Evolutionary conservation across 2,113 vertebrate genomes (phyloP).

Genomic region (Todiramphus chloris): DNA sequence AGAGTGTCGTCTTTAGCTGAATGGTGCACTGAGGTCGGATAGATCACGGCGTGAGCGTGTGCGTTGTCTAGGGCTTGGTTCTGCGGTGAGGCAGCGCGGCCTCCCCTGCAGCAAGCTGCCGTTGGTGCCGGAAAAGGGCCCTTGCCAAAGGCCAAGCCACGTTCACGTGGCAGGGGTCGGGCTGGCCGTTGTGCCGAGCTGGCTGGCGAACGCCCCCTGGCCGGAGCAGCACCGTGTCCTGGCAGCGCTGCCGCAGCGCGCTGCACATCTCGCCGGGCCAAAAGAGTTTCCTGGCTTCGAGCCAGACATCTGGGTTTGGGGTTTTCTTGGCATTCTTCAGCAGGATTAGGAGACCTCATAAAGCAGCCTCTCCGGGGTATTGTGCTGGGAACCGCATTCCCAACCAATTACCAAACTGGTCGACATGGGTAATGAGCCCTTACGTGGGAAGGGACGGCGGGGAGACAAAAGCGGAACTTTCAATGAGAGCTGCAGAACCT

Average conservation of each 20-base stretch:
- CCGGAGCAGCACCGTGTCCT: background rate
- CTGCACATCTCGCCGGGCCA: background rate
- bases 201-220: background rate
- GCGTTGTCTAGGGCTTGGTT: background rate
- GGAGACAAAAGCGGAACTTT: constrained; percentile 7
- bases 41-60: accelerated
- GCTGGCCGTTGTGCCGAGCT: background rate
- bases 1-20: background rate
- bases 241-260: background rate
- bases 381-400: background rate
- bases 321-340: background rate
- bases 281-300: background rate
- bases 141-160: accelerated
- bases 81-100: accelerated
- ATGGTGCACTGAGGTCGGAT: background rate
- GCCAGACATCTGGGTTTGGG: constrained; percentile 3
- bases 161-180: accelerated
- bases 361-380: background rate
- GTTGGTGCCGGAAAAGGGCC: accelerated
- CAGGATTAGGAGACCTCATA: background rate
- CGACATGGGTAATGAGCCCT: constrained; percentile 36
- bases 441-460: background rate
- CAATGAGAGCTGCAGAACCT: background rate
- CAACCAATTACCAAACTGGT: background rate
- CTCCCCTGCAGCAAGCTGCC: accelerated